Evolutionary conservation across 2,888 invertebrate genomes (phyloP), one percentile per base, ranked within the genome.

Genomic region (Idaea dimidiata): DNA sequence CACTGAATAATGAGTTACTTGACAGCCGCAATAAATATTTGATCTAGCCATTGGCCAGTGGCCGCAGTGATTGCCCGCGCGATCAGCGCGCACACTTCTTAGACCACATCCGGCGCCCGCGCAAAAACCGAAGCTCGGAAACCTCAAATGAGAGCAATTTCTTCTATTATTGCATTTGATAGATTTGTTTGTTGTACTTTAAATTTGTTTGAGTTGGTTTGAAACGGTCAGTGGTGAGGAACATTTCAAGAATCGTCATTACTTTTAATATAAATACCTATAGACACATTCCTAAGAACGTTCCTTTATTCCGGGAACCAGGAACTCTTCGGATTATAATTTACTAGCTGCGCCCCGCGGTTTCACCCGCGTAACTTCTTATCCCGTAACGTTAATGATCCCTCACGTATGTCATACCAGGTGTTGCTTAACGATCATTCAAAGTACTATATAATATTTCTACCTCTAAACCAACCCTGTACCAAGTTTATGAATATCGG

Each of bases 91-190:
- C 43, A 16, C 67, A 72, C 60, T 65, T 63, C 64, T 64, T 59
- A 68, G 72, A 77, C 85, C 87, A 79, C 90, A 91, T 91, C 91
- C 91, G 88, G 87, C 81, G 88, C 83, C 64, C 71, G 86, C 79
- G 81, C 80, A 82, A 78, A 86, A 88, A 74, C 73, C 79, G 74
- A 78, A 78, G 76, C 78, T 74, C 81, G 80, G 81, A 81, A 86
- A 90, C 88, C 88, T 86, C 90, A 89, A 91, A 89, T 86, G 81
- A 75, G 76, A 75, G 74, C 80, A 78, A 82, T 84, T 87, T 84
- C 84, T 78, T 79, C 80, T 76, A 79, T 80, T 76, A 54, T 62
- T 54, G 55, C 72, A 17, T 56, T 77, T 78, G 77, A 81, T 78
- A 72, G 73, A 66, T 67, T 73, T 73, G 72, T 78, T 80, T 82